phyloP scores from a whole-genome alignment of 2,797 vertebrate species.

The Lagodon rhomboides region DNA sequence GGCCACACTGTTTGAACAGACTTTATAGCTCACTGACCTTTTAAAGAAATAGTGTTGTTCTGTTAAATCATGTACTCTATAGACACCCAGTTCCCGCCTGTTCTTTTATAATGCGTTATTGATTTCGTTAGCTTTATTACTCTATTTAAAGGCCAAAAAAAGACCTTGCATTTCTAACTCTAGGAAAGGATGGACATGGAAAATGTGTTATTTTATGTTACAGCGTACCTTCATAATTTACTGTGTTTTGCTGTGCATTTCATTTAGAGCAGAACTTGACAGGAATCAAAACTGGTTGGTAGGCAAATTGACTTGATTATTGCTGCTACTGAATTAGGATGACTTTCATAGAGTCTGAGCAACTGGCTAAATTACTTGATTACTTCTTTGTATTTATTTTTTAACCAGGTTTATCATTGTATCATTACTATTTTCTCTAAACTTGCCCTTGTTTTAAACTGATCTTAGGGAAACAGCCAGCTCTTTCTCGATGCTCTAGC shows the following conservation, averaged over 20 bases:
- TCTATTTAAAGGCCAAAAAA: constrained; percentile 74
- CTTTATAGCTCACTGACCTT: constrained; percentile 82
- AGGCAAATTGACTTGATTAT: constrained; percentile 3
- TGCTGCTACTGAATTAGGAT: not conserved
- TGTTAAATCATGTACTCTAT: constrained; percentile 73
- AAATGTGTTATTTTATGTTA: constrained; percentile 25
- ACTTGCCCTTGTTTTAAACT: constrained; percentile 1
- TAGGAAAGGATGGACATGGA: constrained; percentile 22
- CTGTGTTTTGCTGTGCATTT: constrained; percentile 3
- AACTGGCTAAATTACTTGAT: not conserved
- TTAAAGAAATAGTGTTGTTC: constrained; percentile 80
- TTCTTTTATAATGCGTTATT: constrained; percentile 84
- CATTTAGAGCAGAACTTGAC: not conserved
- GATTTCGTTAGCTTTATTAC: constrained; percentile 80
- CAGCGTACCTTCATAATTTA: constrained; percentile 33
- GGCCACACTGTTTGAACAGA: constrained; percentile 59
- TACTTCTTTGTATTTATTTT: not conserved
- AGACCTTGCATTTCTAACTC: constrained; percentile 40
- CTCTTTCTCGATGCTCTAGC: not conserved
- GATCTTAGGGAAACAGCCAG: not conserved
- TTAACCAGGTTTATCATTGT: not conserved
- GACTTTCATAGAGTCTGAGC: not conserved
- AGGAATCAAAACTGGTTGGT: constrained; percentile 3
- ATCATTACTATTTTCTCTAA: not conserved
- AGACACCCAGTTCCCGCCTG: constrained; percentile 72